Evolutionary conservation across 1,140 invertebrate species (phyloP).

Genomic region (Panagrolaimus sp.): DNA sequence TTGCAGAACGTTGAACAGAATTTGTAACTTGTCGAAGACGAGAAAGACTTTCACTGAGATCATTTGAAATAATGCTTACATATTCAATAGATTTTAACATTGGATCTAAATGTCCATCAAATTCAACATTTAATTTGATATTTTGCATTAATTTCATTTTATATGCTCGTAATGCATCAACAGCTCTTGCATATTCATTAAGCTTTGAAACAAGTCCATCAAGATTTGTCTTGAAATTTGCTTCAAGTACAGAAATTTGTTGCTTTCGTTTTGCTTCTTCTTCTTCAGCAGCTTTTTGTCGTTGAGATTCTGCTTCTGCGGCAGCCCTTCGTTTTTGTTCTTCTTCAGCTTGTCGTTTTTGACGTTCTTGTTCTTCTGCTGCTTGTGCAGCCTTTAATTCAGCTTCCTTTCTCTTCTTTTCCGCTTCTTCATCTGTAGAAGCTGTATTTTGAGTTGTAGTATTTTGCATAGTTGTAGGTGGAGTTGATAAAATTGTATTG

Average conservation of each 20-base stretch:
- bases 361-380: background rate
- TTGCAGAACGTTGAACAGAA: background rate
- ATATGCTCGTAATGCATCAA: background rate
- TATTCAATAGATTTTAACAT: background rate
- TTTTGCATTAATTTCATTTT: background rate
- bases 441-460: background rate
- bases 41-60: background rate
- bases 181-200: background rate
- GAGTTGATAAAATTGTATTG: background rate
- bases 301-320: background rate
- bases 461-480: background rate
- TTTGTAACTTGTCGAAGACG: background rate
- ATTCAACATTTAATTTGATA: background rate
- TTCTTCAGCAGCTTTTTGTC: background rate
- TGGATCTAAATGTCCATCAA: background rate
- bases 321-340: background rate
- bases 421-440: background rate
- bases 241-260: background rate
- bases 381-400: background rate
- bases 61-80: background rate
- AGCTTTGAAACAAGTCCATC: background rate
- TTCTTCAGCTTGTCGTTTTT: background rate
- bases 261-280: background rate
- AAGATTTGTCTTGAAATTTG: background rate
- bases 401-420: background rate